Evolutionary conservation across 2,113 vertebrate species (phyloP).

Genomic region (Microcebus murinus): DNA sequence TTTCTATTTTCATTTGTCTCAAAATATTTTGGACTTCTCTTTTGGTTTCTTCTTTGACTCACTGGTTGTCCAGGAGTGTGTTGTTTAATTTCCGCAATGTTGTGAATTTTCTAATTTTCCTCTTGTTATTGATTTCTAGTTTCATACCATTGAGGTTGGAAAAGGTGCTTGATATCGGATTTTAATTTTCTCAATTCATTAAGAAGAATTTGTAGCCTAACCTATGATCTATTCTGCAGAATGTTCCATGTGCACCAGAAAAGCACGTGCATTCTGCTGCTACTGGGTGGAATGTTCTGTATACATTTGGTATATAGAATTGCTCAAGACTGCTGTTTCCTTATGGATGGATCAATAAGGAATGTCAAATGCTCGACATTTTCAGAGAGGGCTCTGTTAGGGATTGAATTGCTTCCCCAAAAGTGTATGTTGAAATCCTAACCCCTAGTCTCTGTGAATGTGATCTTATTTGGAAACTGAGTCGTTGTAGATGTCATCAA

Average conservation of each 20-base stretch:
- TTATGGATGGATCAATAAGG: background rate
- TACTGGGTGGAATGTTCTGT: background rate
- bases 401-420: background rate
- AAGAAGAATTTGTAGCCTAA: background rate
- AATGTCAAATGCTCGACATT: background rate
- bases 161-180: background rate
- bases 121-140: background rate
- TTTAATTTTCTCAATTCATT: background rate
- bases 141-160: background rate
- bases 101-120: background rate
- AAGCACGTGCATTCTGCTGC: background rate
- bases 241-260: background rate
- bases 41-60: background rate
- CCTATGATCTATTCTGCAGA: background rate
- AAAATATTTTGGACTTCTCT: background rate
- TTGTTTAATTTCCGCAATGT: background rate
- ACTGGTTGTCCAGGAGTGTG: background rate
- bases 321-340: background rate
- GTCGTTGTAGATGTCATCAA: background rate
- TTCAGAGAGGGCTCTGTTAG: background rate
- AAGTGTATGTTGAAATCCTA: background rate
- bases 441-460: background rate
- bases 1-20: background rate
- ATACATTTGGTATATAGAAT: background rate
- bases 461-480: background rate